Percentiles rank a stretch among this genome's conserved stretches.
These are phyloP conservation scores for Drosophila azteca DNA, from an alignment of 1,140 invertebrate species.

Conservation along the genomic window DNA sequence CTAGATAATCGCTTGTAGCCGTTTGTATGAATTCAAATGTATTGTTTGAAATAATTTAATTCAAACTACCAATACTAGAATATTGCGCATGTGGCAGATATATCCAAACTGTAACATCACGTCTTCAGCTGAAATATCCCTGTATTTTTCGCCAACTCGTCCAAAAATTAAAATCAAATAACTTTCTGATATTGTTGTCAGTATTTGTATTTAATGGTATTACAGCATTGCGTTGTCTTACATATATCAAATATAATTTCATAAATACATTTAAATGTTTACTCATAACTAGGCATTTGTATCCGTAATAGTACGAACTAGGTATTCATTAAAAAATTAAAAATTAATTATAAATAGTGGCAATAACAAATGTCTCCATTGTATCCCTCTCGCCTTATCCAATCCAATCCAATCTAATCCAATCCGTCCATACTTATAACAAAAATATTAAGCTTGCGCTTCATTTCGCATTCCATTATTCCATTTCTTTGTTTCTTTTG, in stretches of 20 bases:
- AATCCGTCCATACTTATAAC: constrained; percentile 55
- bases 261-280: constrained; percentile 70
- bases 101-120: neutral
- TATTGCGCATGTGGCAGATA: neutral
- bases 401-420: too few species aligned
- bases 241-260: constrained; percentile 75
- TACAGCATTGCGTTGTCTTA: constrained; percentile 77
- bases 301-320: constrained; percentile 45
- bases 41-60: too few species aligned
- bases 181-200: constrained; percentile 46
- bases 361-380: constrained; percentile 63
- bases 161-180: constrained; percentile 7
- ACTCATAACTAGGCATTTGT: constrained; percentile 70
- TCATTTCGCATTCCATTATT: constrained; percentile 35
- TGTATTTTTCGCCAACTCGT: too few species aligned
- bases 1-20: too few species aligned
- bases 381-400: neutral
- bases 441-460: constrained; percentile 70
- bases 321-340: constrained; percentile 68
- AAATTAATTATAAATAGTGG: constrained; percentile 73
- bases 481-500: constrained; percentile 44
- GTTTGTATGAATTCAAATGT: too few species aligned
- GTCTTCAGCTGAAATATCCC: neutral
- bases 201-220: constrained; percentile 68
- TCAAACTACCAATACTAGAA: neutral